Base-by-base conservation (phyloP, 2,888 invertebrate genomes). In the Aphidius colemani region DNA sequence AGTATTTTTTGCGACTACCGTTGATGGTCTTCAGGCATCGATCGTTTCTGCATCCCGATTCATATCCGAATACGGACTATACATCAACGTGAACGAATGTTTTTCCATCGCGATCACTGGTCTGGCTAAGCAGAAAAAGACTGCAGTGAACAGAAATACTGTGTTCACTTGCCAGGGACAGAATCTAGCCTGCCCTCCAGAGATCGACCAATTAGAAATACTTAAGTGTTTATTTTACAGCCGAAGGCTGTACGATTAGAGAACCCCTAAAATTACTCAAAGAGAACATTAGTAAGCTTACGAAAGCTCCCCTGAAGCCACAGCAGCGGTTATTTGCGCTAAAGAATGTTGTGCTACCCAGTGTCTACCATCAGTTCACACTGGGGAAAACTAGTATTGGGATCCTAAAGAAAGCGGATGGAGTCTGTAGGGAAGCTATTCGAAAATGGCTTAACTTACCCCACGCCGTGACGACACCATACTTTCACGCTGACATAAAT, bases 191-290 rank as follows among this genome's bases (percentile, higher is more conserved):
- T 30, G 76, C 76, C 11, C 68, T 73, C 5, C 49, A 39, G 7
- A 67, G 72, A 44, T 65, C 69, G 1, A 74, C 76, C 59, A 67
- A 66, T 3, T 79, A 75, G 74, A 70, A 71, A 41, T 77, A 75
- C 59, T 70, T 77, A 11, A 65, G 65, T 0, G 53, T 68, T 0
- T 6, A 10, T 1, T 66, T 59, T 8, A 45, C 46, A 6, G 2
- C 39, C 1, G 30, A 49, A 1, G 68, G 68, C 0, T 61, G 30
- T 30, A 30, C 5, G 5, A 30, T 46, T 0, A 44, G 7, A 2
- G 6, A 9, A 2, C 11, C 53, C 0, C 1, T 6, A 8, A 11
- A n/a, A 0, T 48, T 61, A 0, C 7, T 64, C 1, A 7, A 56
- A 0, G 44, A n/a, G 0, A n/a, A 8, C 5, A 11, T 66, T 0